Base-by-base conservation (phyloP, 2,888 invertebrate genomes). In the Chelonus formosanus region DNA sequence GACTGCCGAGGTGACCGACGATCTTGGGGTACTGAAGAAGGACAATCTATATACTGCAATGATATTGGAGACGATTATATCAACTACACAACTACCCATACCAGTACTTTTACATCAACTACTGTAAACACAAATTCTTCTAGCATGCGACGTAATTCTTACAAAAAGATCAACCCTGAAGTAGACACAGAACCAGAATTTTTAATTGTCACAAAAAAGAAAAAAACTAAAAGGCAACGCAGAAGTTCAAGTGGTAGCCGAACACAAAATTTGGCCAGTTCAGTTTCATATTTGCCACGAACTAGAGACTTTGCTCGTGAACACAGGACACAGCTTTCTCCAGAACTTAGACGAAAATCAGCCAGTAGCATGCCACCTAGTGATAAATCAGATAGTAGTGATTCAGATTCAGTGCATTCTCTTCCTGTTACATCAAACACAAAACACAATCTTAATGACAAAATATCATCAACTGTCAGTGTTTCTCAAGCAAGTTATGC, bases 331-430 rank as follows among this genome's bases (percentile, higher is more conserved):
- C 81, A 80, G 8, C 71, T 82, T 36, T 81, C 84, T 45, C 80
- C 83, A 3, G 85, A 85, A 57, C 77, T 82, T 10, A 85, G 89
- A 73, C 87, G 90, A 75, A 91, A 90, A 85, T 91, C 90, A n/a
- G 91, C 93, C 32, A 90, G 90, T 69, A 91, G 91, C 60, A 90
- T 91, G 85, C 94, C 94, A 63, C 93, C 93, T 69, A 85, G 85
- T 76, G 94, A 94, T 78, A 93, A 93, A 84, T 92, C 92, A 70
- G 93, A 93, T 82, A 93, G 94, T 75, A 92, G 92, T 80, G 92
- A 92, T 84, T 87, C 91, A 78, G 95, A 95, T 80, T 94, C 94
- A 10, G 92, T 94, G 73, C 93, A 94, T 85, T 94, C 94, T 73
- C 86, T 94, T 78, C 94, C 94, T 35, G 89, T 91, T 32, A 85